Base-by-base conservation (phyloP, 2,113 vertebrate genomes). In the Epinephelus lanceolatus region DNA sequence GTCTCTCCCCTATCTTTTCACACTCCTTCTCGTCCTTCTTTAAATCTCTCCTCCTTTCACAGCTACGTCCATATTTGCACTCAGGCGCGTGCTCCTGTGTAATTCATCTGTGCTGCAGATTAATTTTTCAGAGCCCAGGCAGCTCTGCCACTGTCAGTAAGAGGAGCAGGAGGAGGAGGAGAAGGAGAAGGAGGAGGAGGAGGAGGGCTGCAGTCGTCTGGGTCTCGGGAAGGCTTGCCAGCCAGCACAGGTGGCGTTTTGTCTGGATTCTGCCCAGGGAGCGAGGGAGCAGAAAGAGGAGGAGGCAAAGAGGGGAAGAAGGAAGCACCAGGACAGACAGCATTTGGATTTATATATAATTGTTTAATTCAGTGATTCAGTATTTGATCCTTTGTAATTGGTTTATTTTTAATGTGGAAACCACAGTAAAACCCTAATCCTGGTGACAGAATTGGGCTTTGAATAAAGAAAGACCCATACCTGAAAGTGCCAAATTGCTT, bases 211-310 rank as follows among this genome's bases (percentile, higher is more conserved):
- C 82, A 83, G 88, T 91, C 68, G 72, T 92, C 83, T 86, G 87
- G 79, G 84, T 86, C 62, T 80, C 2, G 5, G 71, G 68, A 70
- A 85, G 55, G 67, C 83, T 84, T 91, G 86, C 86, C 85, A 89
- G 86, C 73, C 72, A 51, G 86, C 86, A 87, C 91, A 92, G 87
- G 92, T 94, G 90, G 91, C 72, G 67, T 85, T 94, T 92, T 91
- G 90, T 91, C 86, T 89, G 89, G 91, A 90, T 59, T 78, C 80
- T 80, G 14, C 85, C 87, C 88, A 92, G 83, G 56, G 82, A 80
- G 45, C 25, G 30, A 66, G 76, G 69, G 71, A 84, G 67, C 66
- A 83, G 55, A 68, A 76, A 78, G 25, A 56, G 80, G 53, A 23
- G 45, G 40, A 67, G 33, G 55, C 37, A 57, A 65, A 5, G 73